A percentile compares a stretch with the other conserved stretches of the same genome.
Evolutionary conservation across 2,888 invertebrate genomes (phyloP).

Genomic region (Coecobrya sp.): DNA sequence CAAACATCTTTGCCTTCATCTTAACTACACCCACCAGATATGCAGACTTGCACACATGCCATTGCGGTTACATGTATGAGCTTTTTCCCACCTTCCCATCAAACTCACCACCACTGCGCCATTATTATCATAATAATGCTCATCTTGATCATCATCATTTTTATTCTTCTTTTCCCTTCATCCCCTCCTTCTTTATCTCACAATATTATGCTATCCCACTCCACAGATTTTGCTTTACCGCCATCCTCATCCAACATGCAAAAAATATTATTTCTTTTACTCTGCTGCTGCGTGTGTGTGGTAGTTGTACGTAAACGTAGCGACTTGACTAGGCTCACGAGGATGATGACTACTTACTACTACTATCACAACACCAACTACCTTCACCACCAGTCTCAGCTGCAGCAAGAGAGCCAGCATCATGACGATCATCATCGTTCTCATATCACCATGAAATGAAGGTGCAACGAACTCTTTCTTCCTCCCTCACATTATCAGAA

Average conservation of each 20-base stretch:
- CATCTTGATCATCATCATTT: constrained; percentile 65
- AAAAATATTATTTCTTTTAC: neutral
- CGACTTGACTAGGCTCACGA: neutral
- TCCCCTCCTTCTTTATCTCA: constrained; percentile 19
- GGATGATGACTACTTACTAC: neutral
- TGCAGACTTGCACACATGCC: constrained; percentile 16
- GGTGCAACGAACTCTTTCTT: constrained; percentile 86
- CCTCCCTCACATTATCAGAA: constrained; percentile 79
- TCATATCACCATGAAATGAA: constrained; percentile 79
- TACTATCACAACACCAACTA: constrained; percentile 60
- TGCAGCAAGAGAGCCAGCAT: neutral
- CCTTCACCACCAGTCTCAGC: constrained; percentile 35
- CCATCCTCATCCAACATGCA: constrained; percentile 7
- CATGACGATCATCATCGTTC: constrained; percentile 43
- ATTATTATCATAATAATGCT: constrained; percentile 67
- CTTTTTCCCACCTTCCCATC: constrained; percentile 64
- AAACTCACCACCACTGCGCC: constrained; percentile 34
- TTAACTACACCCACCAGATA: neutral
- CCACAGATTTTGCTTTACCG: constrained; percentile 43
- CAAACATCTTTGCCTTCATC: neutral
- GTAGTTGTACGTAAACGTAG: neutral
- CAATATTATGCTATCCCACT: constrained; percentile 17
- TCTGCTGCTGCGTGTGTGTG: neutral
- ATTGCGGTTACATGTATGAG: constrained; percentile 43
- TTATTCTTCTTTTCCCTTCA: constrained; percentile 25